Conservation (phyloP, 2,113 vertebrate genomes). For the Myocastor coypus region DNA sequence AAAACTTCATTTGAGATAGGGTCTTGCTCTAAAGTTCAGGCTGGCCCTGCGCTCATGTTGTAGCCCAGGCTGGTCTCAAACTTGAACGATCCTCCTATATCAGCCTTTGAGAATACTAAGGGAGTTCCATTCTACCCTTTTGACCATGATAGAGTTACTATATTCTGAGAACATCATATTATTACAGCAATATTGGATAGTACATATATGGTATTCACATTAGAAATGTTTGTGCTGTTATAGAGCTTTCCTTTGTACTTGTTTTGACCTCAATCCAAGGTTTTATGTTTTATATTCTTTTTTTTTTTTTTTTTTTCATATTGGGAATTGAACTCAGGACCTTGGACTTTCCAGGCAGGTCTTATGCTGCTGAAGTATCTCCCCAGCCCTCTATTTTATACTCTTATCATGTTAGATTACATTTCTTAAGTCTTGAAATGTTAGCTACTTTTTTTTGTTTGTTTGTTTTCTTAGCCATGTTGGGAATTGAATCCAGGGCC, state of each 20-base stretch:
- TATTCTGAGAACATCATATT: background rate
- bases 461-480: background rate
- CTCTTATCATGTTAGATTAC: background rate
- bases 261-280: background rate
- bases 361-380: too few relatives aligned
- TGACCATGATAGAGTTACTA: background rate
- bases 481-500: background rate
- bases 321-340: too few relatives aligned
- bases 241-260: background rate
- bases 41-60: too few relatives aligned
- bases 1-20: too few relatives aligned
- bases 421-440: background rate
- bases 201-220: background rate
- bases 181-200: background rate
- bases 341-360: too few relatives aligned
- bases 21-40: too few relatives aligned
- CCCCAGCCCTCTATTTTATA: background rate
- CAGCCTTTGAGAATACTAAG: slow-evolving; percentile 37
- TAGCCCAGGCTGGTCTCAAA: too few relatives aligned
- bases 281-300: background rate
- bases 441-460: background rate
- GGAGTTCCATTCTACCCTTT: background rate
- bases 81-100: too few relatives aligned
- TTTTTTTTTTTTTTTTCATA: too few relatives aligned
- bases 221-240: background rate